A percentile compares a stretch with the other conserved stretches of the same genome.
phyloP scores from a whole-genome alignment of 1,140 invertebrate species.

The Drosophila ogumai region DNA sequence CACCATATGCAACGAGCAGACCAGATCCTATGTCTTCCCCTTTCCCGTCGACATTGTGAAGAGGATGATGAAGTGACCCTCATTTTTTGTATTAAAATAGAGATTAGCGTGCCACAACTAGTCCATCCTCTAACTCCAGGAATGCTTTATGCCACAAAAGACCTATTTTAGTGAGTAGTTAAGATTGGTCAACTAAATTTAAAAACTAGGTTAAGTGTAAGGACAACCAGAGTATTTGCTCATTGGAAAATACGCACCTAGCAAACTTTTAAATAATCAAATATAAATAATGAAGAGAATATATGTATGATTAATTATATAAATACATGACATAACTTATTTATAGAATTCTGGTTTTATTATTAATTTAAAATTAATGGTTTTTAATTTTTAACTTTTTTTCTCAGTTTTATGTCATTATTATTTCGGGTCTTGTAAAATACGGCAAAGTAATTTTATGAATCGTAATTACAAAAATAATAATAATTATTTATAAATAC shows the following conservation, averaged over 20 bases:
- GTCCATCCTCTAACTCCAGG: constrained; percentile 14
- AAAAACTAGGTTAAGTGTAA: background rate
- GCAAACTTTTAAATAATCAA: background rate
- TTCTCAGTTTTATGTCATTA: too few relatives aligned
- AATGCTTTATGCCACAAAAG: constrained; percentile 11
- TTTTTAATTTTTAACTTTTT: too few relatives aligned
- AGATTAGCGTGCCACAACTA: background rate
- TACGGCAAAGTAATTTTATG: too few relatives aligned
- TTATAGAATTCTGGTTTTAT: too few relatives aligned
- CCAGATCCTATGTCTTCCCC: constrained; percentile 61
- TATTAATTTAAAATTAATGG: too few relatives aligned
- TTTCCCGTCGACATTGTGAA: constrained; percentile 60
- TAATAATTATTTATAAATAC: too few relatives aligned
- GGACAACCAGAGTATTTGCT: background rate
- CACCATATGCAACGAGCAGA: constrained; percentile 88
- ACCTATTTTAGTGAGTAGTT: background rate
- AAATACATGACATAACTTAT: too few relatives aligned
- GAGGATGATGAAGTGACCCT: constrained; percentile 47
- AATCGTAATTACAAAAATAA: too few relatives aligned
- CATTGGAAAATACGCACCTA: background rate
- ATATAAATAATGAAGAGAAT: too few relatives aligned
- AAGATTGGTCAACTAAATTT: background rate
- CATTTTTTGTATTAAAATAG: background rate
- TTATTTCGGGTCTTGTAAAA: too few relatives aligned
- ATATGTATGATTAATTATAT: too few relatives aligned